Percentiles rank a stretch among this genome's conserved stretches.
These are phyloP conservation scores for Matsumyia berberina DNA, from an alignment of 2,888 invertebrate species.

Conservation along the genomic window DNA sequence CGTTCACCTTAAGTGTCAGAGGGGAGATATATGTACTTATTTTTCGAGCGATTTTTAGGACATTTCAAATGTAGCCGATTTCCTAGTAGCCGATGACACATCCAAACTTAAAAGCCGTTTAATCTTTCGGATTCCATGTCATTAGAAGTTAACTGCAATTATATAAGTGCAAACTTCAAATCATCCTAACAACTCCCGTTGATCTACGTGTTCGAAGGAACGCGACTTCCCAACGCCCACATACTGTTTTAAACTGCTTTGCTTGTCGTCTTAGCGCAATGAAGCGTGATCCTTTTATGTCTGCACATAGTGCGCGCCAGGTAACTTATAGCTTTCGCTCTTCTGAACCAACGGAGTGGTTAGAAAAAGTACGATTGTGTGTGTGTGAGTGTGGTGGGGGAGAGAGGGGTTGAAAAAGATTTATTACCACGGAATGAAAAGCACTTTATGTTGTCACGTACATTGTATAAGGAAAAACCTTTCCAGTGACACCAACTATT, in stretches of 20 bases:
- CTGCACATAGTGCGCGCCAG: conserved; percentile 52
- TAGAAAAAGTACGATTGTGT: neutral
- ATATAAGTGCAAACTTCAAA: conserved; percentile 16
- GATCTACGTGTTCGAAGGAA: conserved; percentile 15
- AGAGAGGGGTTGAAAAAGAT: conserved; percentile 44
- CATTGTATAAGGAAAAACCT: conserved; percentile 44
- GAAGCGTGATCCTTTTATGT: conserved; percentile 61
- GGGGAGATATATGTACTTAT: neutral
- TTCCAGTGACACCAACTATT: conserved; percentile 58
- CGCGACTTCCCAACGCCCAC: conserved; percentile 21
- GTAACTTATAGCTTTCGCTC: conserved; percentile 53
- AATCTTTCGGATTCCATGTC: conserved; percentile 4
- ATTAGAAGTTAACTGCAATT: conserved; percentile 14
- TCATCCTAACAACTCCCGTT: neutral
- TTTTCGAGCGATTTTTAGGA: neutral
- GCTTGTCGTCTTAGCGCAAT: conserved; percentile 68
- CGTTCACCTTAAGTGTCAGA: neutral
- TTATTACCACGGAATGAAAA: conserved; percentile 65
- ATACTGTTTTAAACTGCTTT: conserved; percentile 40
- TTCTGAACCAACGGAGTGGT: conserved; percentile 33
- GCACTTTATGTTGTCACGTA: conserved; percentile 74
- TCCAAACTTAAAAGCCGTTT: neutral
- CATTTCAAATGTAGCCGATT: no score
- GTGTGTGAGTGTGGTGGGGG: neutral
- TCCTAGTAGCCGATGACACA: neutral